Conservation (phyloP, 2,888 invertebrate genomes). For the Trileptium ribeirensis region DNA sequence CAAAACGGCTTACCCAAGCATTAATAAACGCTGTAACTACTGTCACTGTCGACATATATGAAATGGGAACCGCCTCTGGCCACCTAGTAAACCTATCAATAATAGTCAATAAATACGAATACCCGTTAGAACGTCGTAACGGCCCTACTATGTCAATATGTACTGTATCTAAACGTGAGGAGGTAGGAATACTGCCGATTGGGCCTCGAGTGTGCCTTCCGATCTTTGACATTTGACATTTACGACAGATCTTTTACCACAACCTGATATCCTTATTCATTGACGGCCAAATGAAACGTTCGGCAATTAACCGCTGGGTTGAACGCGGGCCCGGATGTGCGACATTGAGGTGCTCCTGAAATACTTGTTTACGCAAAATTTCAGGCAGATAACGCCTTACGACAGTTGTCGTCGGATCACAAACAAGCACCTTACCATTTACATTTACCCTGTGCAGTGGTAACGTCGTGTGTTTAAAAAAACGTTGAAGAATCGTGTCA, state of each 20-base stretch:
- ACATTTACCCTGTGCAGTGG: background rate
- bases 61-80: background rate
- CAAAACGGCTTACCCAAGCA: slow-evolving; percentile 4
- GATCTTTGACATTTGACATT: background rate
- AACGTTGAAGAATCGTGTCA: background rate
- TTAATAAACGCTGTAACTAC: background rate
- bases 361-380: background rate
- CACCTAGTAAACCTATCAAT: background rate
- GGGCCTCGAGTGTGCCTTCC: background rate
- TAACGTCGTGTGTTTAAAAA: background rate
- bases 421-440: background rate
- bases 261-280: background rate
- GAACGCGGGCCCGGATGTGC: background rate
- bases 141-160: slow-evolving; percentile 9
- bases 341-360: background rate
- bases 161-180: background rate
- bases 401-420: background rate
- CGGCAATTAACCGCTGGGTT: background rate
- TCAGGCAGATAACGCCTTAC: background rate
- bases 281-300: background rate
- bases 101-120: background rate
- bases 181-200: background rate
- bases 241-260: background rate
- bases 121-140: background rate
- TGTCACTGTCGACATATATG: background rate